These are phyloP conservation scores for Cremastobaeus sp. DNA, from an alignment of 2,888 invertebrate genomes.

Conservation along the genomic window DNA sequence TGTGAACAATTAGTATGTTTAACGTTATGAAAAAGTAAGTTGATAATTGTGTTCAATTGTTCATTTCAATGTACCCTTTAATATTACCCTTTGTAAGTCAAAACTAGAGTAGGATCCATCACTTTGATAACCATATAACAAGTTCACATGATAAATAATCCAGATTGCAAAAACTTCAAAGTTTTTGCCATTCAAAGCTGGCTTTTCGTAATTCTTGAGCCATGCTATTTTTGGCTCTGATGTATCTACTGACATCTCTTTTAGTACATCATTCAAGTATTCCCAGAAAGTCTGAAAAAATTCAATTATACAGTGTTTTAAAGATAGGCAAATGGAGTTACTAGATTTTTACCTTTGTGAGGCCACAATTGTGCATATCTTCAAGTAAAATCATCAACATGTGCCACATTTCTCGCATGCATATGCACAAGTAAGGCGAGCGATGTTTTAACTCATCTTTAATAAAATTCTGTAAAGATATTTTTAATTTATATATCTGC, in stretches of 20 bases:
- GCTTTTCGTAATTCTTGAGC: constrained; percentile 51
- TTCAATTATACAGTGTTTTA: background rate
- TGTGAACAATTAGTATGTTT: constrained; percentile 41
- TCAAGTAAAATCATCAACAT: constrained; percentile 79
- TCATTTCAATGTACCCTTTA: background rate
- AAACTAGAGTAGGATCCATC: constrained; percentile 75
- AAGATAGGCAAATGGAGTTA: background rate
- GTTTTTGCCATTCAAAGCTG: constrained; percentile 69
- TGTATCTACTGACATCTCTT: constrained; percentile 68
- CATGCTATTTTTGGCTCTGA: constrained; percentile 53
- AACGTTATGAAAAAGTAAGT: background rate
- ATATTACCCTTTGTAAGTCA: constrained; percentile 67
- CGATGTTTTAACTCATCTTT: constrained; percentile 76
- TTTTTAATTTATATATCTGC: constrained; percentile 1
- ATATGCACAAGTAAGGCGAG: constrained; percentile 81
- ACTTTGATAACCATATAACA: constrained; percentile 75
- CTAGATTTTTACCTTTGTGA: constrained; percentile 65
- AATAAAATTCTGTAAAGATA: constrained; percentile 56
- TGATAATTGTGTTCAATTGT: background rate
- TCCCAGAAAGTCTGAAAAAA: constrained; percentile 78
- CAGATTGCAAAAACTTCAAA: constrained; percentile 78
- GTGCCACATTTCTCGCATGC: constrained; percentile 81
- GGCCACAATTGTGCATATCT: constrained; percentile 68
- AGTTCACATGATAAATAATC: constrained; percentile 78
- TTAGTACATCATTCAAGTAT: constrained; percentile 74